Evolutionary conservation across 2,888 invertebrate species (phyloP), one percentile per base, ranked within the genome.

Genomic region (Rhamphomyia laevipes): DNA sequence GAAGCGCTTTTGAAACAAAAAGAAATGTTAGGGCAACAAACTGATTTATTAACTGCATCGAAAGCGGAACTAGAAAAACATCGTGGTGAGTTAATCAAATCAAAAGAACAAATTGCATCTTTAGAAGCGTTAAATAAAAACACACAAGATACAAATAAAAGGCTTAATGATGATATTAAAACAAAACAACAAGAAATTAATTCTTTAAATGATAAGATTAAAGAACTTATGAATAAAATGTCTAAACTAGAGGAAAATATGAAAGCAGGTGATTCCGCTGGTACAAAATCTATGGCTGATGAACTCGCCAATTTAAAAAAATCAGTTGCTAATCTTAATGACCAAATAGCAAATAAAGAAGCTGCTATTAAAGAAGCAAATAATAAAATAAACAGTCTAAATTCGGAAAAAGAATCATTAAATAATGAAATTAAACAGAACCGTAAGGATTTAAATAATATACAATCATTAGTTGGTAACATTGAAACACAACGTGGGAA

Each of bases 401-500:
- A 17, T 10, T 17, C 33, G n/a, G 45, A 45, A 13, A 27, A 33
- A 16, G 15, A 45, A 33, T 17, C 30, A 31, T 45, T 49, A 21
- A 37, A 48, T 30, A 38, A 38, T 2, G 48, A 48, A 18, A 31
- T 48, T n/a, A 18, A 45, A 21, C 41, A 45, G n/a, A 35, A 45
- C 9, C 33, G 33, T 2, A n/a, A 13, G 5, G 33, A 33, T 13
- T n/a, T 33, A n/a, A n/a, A 33, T n/a, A 9, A 33, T 33, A 27
- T 27, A 27, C 23, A 27, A 27, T 2, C 23, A 48, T 18, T 56
- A 46, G 54, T 55, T 49, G 54, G 51, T 55, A 58, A 61, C 54
- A 59, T 59, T 52, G 62, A 57, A 56, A 58, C 58, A 55, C 59
- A 57, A 52, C 53, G 52, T 45, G 52, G 53, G 42, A 55, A 53